Conservation (phyloP, 2,888 invertebrate species). For the Pyrochroa serraticornis region DNA sequence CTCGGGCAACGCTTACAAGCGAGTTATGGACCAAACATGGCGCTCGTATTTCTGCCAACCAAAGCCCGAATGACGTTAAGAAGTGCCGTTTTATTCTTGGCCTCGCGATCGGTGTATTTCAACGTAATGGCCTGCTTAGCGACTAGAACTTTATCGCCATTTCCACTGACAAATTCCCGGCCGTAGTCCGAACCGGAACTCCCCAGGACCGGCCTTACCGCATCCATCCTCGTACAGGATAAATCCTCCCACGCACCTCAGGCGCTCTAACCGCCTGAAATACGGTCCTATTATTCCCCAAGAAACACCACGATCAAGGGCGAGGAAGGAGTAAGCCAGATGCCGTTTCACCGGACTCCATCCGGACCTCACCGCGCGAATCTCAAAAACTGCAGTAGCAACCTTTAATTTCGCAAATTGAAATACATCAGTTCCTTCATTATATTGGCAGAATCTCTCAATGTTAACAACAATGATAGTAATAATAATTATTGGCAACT, state of each 20-base stretch:
- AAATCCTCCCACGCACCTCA: neutral
- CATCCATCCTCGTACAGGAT: slow-evolving; percentile 1
- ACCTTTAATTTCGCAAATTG: too few relatives aligned
- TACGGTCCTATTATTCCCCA: too few relatives aligned
- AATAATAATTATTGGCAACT: too few relatives aligned
- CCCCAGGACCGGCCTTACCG: neutral
- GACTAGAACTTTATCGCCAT: slow-evolving; percentile 8
- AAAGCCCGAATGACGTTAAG: slow-evolving; percentile 36
- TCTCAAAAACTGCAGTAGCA: too few relatives aligned
- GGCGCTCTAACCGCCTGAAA: too few relatives aligned
- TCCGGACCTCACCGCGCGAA: too few relatives aligned
- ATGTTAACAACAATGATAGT: too few relatives aligned
- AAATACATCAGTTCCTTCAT: too few relatives aligned
- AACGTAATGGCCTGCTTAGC: slow-evolving; percentile 12
- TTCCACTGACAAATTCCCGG: slow-evolving; percentile 7
- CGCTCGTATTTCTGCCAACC: slow-evolving; percentile 40
- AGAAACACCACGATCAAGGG: too few relatives aligned
- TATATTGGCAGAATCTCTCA: too few relatives aligned
- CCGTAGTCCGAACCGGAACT: neutral
- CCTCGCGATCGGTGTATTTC: slow-evolving; percentile 7
- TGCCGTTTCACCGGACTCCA: too few relatives aligned
- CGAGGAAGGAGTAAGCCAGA: too few relatives aligned
- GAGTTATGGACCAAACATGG: slow-evolving; percentile 49
- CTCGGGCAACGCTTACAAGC: slow-evolving; percentile 36
- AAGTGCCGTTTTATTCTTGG: slow-evolving; percentile 29